Percentiles rank a stretch among this genome's conserved stretches.
phyloP scores from a whole-genome alignment of 2,888 invertebrate genomes.

The Bugulina stolonifera region DNA sequence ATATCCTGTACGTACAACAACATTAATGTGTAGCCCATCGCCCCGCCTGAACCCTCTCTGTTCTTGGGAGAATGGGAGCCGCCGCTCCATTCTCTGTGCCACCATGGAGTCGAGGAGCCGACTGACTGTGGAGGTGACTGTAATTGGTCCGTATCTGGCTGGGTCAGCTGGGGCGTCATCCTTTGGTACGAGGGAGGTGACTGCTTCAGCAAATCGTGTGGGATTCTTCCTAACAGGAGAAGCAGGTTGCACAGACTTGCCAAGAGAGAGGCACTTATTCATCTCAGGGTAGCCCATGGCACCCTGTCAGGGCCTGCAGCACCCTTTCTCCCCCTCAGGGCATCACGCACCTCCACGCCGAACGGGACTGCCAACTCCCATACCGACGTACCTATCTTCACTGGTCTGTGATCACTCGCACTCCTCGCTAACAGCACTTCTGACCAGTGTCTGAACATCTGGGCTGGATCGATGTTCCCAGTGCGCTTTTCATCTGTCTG shows the following conservation, averaged over 20 bases:
- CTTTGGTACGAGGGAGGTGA: constrained; percentile 8
- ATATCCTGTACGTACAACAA: background rate
- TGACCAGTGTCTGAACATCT: too few relatives aligned
- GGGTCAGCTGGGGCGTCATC: background rate
- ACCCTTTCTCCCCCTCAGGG: too few relatives aligned
- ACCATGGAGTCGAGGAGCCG: background rate
- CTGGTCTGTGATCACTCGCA: too few relatives aligned
- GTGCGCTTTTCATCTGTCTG: too few relatives aligned
- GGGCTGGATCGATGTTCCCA: too few relatives aligned
- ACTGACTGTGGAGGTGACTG: background rate
- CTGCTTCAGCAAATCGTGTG: background rate
- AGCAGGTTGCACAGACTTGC: background rate
- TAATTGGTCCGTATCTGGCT: background rate
- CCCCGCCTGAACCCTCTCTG: constrained; percentile 5
- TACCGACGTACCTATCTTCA: too few relatives aligned
- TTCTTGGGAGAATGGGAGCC: background rate
- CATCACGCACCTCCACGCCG: too few relatives aligned
- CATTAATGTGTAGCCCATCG: constrained; percentile 3
- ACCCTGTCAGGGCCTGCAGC: background rate
- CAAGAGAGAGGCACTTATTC: background rate
- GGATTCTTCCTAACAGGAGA: background rate
- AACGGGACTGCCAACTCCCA: too few relatives aligned
- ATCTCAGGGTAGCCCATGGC: background rate
- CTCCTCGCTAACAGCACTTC: too few relatives aligned
- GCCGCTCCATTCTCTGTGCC: background rate